Percentiles rank a stretch among this genome's conserved stretches.
These are phyloP conservation scores for Ornithoptera priamus DNA, from an alignment of 2,888 invertebrate genomes.

Conservation along the genomic window DNA sequence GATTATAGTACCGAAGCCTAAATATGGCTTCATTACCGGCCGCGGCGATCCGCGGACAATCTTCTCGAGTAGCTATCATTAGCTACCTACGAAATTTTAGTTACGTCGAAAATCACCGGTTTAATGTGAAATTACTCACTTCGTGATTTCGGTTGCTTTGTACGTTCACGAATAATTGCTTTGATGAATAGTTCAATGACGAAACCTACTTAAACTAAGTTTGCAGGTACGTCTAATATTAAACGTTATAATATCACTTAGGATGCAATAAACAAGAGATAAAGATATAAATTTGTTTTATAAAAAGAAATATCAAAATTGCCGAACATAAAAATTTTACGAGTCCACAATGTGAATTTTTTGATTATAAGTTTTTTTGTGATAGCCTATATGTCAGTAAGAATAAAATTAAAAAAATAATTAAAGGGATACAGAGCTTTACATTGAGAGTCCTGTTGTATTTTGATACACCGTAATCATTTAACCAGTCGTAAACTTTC, in stretches of 20 bases:
- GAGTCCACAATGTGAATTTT: too few relatives aligned
- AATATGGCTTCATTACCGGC: conserved; percentile 74
- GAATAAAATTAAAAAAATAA: not conserved
- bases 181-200: conserved; percentile 15
- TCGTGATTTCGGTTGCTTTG: conserved; percentile 62
- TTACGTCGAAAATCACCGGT: conserved; percentile 66
- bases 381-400: not conserved
- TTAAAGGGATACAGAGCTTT: not conserved
- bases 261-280: not conserved
- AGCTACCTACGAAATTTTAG: conserved; percentile 67
- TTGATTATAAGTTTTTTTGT: too few relatives aligned
- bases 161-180: conserved; percentile 32
- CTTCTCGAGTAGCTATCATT: conserved; percentile 76
- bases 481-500: not conserved
- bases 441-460: not conserved
- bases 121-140: conserved; percentile 70
- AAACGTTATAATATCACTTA: not conserved
- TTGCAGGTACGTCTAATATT: not conserved
- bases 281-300: not conserved
- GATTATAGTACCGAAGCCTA: conserved; percentile 78
- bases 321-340: not conserved
- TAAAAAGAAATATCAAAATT: not conserved
- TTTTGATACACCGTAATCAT: not conserved
- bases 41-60: conserved; percentile 75
- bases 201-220: not conserved